A percentile compares a stretch with the other conserved stretches of the same genome.
phyloP scores from a whole-genome alignment of 2,113 vertebrate species.

The Acanthochromis polyacanthus region DNA sequence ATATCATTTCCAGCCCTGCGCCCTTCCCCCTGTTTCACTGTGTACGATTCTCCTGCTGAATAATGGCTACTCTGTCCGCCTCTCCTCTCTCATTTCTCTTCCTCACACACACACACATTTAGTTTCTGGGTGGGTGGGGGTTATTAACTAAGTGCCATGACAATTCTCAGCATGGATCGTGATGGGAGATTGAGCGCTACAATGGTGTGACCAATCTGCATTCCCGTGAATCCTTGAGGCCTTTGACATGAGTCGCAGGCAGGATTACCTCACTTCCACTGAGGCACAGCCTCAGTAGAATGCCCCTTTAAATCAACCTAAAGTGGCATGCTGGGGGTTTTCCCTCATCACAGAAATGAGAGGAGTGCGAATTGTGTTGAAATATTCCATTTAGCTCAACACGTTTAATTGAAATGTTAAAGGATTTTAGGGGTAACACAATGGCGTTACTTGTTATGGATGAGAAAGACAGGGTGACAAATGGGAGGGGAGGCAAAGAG shows the following conservation, averaged over 20 bases:
- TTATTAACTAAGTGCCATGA: constrained; percentile 77
- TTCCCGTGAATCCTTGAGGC: constrained; percentile 64
- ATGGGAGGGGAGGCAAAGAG: constrained; percentile 27
- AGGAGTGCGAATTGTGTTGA: constrained; percentile 9
- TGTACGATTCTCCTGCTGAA: constrained; percentile 64
- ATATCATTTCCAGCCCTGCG: constrained; percentile 61
- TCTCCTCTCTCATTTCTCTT: constrained; percentile 16
- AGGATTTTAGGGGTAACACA: neutral
- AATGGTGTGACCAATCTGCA: constrained; percentile 79
- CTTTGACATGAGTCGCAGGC: constrained; percentile 68
- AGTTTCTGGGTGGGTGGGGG: constrained; percentile 46
- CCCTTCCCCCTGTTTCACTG: constrained; percentile 56
- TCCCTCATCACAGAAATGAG: constrained; percentile 5
- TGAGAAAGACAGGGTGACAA: constrained; percentile 43
- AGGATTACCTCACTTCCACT: constrained; percentile 68
- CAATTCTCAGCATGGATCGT: constrained; percentile 74
- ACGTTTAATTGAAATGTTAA: constrained; percentile 56
- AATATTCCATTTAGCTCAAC: constrained; percentile 23
- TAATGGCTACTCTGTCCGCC: constrained; percentile 76
- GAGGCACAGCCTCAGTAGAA: constrained; percentile 21
- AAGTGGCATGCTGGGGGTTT: constrained; percentile 32
- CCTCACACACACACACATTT: constrained; percentile 23
- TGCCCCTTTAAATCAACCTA: constrained; percentile 39
- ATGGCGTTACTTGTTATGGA: constrained; percentile 44
- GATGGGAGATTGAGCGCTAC: constrained; percentile 72